Conservation (phyloP, 1,140 invertebrate species). For the Alviniconcha marisindica region DNA sequence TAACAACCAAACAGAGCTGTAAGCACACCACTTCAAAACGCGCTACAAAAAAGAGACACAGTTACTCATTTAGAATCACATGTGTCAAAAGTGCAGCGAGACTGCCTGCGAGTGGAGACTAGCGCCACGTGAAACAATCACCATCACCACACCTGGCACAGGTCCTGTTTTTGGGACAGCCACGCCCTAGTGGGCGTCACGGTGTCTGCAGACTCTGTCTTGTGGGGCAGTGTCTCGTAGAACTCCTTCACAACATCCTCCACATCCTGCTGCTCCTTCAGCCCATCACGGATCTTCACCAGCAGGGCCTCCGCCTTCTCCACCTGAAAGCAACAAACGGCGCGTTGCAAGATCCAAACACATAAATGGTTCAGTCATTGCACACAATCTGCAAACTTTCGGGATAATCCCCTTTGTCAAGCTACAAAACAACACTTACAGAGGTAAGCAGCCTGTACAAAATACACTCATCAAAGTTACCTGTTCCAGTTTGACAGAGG, state of each 20-base stretch:
- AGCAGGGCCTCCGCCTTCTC: conserved; percentile 74
- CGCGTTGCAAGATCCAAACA: no score
- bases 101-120: no score
- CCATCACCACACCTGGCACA: conserved; percentile 75
- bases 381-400: no score
- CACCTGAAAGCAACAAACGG: conserved; percentile 57
- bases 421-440: no score
- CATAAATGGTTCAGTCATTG: no score
- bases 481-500: neutral
- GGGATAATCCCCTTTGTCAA: no score
- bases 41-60: neutral
- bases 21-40: no score
- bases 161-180: conserved; percentile 67
- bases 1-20: no score
- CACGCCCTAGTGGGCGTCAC: conserved; percentile 44
- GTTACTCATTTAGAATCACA: no score
- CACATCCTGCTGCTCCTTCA: conserved; percentile 39
- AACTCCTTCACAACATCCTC: conserved; percentile 59
- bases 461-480: neutral
- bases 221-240: conserved; percentile 64
- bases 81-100: no score
- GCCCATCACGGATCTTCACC: conserved; percentile 60
- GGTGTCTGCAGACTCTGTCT: conserved; percentile 13
- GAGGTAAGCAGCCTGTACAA: no score
- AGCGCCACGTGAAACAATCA: no score